Evolutionary conservation across 2,888 invertebrate species (phyloP), one percentile per base, ranked within the genome.

Genomic region (Stenodera caucasica): DNA sequence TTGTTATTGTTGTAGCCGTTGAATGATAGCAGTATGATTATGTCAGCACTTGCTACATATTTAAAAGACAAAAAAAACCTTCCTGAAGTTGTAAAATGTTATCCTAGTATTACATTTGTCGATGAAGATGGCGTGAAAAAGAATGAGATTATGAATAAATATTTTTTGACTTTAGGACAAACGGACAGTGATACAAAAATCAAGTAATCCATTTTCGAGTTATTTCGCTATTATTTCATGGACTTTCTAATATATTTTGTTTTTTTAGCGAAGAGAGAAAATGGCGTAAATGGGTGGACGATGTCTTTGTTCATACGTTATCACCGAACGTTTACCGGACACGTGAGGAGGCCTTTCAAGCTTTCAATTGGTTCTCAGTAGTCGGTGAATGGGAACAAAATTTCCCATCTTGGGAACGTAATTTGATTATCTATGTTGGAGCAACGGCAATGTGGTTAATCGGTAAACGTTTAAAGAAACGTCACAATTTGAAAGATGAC

Each of bases 301-400:
- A 88, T 53, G 88, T 90, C 40, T 84, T 98, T 1, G 96, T 99
- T 0, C 98, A 98, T 77, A 88, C 90, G 0, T 83, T 99, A 33
- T 98, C 98, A 0, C 99, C 99, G 0, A 99, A 99, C 80, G 96
- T 98, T 30, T 99, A 99, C 77, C 87, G 97, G 60, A 93, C 93
- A 0, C 80, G 86, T 0, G 81, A 82, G 0, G 98, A 99, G 82
- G 88, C 98, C 0, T 79, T 95, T 21, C 90, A 95, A 77, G 92
- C 98, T 0, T 98, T 99, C 80, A 87, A 89, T 67, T 96, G 96
- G 91, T 98, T 98, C 81, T 93, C 96, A 4, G 84, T 92, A 70
- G 91, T 90, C 9, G 98, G 98, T 0, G 90, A 92, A 63, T 99
- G 98, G 98, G 88, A 91, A 58, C 85, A 90, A 58, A 86, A 91